Conservation (phyloP, 2,888 invertebrate species). For the Saturnia japonica region DNA sequence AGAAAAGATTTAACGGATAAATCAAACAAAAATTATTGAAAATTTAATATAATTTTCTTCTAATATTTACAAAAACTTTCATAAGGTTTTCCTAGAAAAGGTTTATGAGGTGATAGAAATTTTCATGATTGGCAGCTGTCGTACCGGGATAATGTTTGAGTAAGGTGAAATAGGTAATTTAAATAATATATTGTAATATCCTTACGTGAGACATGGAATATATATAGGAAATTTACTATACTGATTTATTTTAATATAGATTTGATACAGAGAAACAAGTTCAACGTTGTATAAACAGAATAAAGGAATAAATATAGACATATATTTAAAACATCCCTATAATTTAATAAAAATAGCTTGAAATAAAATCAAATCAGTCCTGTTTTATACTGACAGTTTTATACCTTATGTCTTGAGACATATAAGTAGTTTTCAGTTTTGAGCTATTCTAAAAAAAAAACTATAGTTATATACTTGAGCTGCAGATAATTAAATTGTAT, state of each 20-base stretch:
- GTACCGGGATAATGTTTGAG: slow-evolving; percentile 9
- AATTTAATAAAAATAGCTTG: no score
- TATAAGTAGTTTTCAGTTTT: no score
- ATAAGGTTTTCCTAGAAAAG: not conserved
- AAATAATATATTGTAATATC: not conserved
- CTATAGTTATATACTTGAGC: no score
- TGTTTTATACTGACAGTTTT: no score
- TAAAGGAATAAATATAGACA: not conserved
- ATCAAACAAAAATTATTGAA: not conserved
- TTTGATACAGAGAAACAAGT: not conserved
- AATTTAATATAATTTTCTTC: no score
- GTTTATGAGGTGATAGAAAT: not conserved
- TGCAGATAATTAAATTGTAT: no score
- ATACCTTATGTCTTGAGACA: no score
- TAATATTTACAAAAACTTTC: not conserved
- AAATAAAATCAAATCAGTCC: no score
- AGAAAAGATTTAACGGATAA: not conserved
- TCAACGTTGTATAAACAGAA: not conserved
- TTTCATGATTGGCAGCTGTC: slow-evolving; percentile 5
- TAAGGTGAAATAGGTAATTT: slow-evolving; percentile 18
- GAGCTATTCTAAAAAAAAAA: no score
- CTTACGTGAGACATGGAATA: no score
- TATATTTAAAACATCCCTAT: no score
- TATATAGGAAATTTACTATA: not conserved
- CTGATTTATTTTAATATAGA: not conserved